phyloP scores from a whole-genome alignment of 2,113 vertebrate genomes.

The Anolis carolinensis region DNA sequence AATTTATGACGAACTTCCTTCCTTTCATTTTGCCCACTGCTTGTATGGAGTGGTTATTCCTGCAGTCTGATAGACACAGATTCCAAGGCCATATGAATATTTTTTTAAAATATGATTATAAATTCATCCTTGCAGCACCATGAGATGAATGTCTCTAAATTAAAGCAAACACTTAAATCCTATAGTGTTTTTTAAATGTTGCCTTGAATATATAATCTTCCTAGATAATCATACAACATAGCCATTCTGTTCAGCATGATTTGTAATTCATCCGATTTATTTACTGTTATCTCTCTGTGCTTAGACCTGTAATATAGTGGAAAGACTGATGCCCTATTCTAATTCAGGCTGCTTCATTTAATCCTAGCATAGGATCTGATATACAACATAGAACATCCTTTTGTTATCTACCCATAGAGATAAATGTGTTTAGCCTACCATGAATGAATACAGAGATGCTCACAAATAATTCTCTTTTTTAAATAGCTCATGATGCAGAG shows the following conservation, averaged over 20 bases:
- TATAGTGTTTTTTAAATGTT: constrained; percentile 10
- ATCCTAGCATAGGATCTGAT: constrained; percentile 24
- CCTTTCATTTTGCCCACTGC: not conserved
- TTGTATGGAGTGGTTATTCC: not conserved
- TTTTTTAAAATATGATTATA: not conserved
- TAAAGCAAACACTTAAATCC: constrained; percentile 22
- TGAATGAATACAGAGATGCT: not conserved
- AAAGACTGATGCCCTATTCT: constrained; percentile 35
- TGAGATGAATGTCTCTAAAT: not conserved
- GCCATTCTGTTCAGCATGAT: not conserved
- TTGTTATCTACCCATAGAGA: constrained; percentile 37
- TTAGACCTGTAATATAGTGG: not conserved
- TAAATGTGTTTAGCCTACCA: constrained; percentile 1
- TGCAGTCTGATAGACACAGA: no score
- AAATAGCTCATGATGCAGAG: constrained; percentile 30
- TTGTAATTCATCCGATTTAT: constrained; percentile 41
- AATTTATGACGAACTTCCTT: not conserved
- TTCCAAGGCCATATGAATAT: not conserved
- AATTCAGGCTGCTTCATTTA: constrained; percentile 37
- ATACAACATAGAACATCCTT: not conserved
- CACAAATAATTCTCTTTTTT: constrained; percentile 33
- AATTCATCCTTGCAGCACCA: not conserved
- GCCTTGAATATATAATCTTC: constrained; percentile 36
- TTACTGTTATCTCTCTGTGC: constrained; percentile 36
- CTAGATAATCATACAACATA: constrained; percentile 12